These are phyloP conservation scores for Sycobia sp. DNA, from an alignment of 1,140 invertebrate species.

Conservation along the genomic window DNA sequence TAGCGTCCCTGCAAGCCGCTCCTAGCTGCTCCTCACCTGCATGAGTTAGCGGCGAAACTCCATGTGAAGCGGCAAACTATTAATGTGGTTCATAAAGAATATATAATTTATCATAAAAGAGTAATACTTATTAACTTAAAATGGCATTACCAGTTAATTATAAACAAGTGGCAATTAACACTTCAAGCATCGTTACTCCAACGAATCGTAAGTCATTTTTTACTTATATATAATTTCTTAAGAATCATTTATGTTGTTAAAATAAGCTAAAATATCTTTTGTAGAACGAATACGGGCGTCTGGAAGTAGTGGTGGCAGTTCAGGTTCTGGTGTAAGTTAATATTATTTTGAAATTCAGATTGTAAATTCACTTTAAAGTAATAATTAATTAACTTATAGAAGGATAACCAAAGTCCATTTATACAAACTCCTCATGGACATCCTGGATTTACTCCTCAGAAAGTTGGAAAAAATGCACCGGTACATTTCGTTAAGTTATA, in stretches of 20 bases:
- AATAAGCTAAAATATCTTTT: too few relatives aligned
- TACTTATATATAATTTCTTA: background rate
- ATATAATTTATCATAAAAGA: too few relatives aligned
- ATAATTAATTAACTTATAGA: slow-evolving; percentile 56
- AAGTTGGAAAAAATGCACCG: slow-evolving; percentile 80
- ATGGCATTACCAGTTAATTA: slow-evolving; percentile 78
- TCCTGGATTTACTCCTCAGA: slow-evolving; percentile 91
- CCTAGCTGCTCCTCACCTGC: background rate
- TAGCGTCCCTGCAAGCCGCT: slow-evolving; percentile 12
- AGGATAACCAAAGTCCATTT: slow-evolving; percentile 78
- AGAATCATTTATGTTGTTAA: too few relatives aligned
- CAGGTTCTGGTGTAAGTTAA: slow-evolving; percentile 60
- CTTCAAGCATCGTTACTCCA: slow-evolving; percentile 59
- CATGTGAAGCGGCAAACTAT: background rate
- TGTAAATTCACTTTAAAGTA: slow-evolving; percentile 4
- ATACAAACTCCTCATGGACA: slow-evolving; percentile 87
- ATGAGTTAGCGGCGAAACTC: background rate
- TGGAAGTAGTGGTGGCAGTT: slow-evolving; percentile 57
- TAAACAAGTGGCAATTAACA: slow-evolving; percentile 73
- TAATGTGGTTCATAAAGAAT: too few relatives aligned
- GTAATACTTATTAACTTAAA: background rate
- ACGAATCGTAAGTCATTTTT: slow-evolving; percentile 47
- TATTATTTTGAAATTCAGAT: background rate
- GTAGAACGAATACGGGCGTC: slow-evolving; percentile 67
- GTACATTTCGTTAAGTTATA: slow-evolving; percentile 62